A percentile compares a stretch with the other conserved stretches of the same genome.
Evolutionary conservation across 2,113 vertebrate genomes (phyloP).

Genomic region (Proterorhinus semilunaris): DNA sequence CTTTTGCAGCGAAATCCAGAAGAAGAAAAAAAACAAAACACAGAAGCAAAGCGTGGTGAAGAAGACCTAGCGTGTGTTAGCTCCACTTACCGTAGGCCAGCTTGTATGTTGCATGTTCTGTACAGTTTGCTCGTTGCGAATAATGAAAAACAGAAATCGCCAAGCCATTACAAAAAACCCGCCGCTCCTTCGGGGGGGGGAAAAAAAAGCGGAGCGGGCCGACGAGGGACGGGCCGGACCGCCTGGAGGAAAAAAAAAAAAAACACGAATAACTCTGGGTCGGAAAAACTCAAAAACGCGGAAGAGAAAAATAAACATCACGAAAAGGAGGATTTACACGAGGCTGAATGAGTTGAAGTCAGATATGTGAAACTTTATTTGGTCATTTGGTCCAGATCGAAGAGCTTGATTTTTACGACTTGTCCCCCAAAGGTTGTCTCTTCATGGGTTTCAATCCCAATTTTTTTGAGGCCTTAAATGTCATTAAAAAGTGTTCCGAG

Average conservation of each 20-base stretch:
- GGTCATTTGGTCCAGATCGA: no score
- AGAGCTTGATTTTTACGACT: no score
- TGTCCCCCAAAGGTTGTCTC: no score
- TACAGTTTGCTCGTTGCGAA: conserved; percentile 99
- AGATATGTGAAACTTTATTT: no score
- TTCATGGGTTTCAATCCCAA: no score
- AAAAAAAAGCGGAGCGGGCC: conserved; percentile 83
- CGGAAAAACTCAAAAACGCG: conserved; percentile 61
- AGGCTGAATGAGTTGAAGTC: no score
- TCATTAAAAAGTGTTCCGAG: no score
- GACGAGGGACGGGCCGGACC: conserved; percentile 80
- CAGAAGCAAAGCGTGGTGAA: conserved; percentile 76
- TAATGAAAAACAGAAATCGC: conserved; percentile 93
- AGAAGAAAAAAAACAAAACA: conserved; percentile 69
- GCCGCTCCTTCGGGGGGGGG: conserved; percentile 41
- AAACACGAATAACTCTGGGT: conserved; percentile 76
- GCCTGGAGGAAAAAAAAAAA: conserved; percentile 30
- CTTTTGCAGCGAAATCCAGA: background rate
- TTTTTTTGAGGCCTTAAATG: no score
- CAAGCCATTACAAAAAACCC: conserved; percentile 84
- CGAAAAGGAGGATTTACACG: no score
- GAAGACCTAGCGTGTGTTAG: conserved; percentile 93
- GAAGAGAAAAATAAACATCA: no score
- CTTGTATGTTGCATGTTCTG: conserved; percentile 99
- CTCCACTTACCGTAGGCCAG: conserved; percentile 92